These are phyloP conservation scores for Lagodon rhomboides DNA, from an alignment of 2,797 vertebrate genomes.

Conservation along the genomic window DNA sequence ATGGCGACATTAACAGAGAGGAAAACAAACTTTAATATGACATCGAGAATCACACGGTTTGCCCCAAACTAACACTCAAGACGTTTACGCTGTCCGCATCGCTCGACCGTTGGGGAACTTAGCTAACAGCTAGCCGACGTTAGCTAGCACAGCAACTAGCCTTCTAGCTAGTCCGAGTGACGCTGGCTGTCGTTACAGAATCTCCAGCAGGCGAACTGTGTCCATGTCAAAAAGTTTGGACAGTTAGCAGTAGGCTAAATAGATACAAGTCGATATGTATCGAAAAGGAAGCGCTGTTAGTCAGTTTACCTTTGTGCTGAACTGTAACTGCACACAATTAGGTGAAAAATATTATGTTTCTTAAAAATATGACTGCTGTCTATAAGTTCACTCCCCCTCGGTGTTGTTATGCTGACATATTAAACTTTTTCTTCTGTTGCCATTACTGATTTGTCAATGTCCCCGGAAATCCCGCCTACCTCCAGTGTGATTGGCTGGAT, in stretches of 20 bases:
- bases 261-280: not conserved
- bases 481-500: conserved; percentile 65
- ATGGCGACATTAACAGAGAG: accelerated
- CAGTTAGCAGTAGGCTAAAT: conserved; percentile 22
- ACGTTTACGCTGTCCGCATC: not conserved
- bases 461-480: conserved; percentile 67
- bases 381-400: conserved; percentile 82
- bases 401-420: conserved; percentile 83
- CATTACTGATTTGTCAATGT: conserved; percentile 81
- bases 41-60: accelerated
- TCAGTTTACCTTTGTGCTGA: conserved; percentile 73
- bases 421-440: conserved; percentile 67
- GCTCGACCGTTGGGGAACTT: conserved; percentile 32
- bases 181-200: conserved; percentile 27
- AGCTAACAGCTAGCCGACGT: conserved; percentile 59
- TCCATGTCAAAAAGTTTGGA: conserved; percentile 62
- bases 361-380: conserved; percentile 83
- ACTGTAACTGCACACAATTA: conserved; percentile 51
- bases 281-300: not conserved
- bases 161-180: conserved; percentile 48
- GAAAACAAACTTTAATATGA: accelerated
- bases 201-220: conserved; percentile 10
- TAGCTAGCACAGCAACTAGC: conserved; percentile 59
- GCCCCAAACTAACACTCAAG: too few relatives aligned
- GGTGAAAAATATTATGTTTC: conserved; percentile 69